phyloP scores from a whole-genome alignment of 2,113 vertebrate genomes.

The Blennius ocellaris region DNA sequence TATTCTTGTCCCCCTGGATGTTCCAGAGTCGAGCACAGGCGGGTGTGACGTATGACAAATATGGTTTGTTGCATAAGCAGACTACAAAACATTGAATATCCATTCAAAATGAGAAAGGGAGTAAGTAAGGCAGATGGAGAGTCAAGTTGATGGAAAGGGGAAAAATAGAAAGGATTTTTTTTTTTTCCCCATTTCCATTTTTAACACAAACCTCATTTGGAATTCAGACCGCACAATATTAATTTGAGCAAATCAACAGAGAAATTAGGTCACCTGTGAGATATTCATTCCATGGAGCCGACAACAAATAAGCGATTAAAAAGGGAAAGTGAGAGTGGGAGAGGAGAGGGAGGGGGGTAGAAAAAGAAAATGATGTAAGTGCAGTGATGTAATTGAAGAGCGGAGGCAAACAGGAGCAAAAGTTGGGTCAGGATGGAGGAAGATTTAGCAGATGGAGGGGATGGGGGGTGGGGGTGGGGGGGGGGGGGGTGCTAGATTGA shows the following conservation, averaged over 20 bases:
- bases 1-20: not conserved
- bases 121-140: conserved; percentile 1
- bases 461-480: not conserved
- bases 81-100: conserved; percentile 43
- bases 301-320: conserved; percentile 73
- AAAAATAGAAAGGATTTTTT: not conserved
- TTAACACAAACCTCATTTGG: conserved; percentile 71
- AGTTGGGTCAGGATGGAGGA: conserved; percentile 12
- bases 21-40: conserved; percentile 42
- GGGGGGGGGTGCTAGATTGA: conserved; percentile 12
- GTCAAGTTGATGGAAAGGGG: not conserved
- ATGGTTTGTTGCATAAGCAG: conserved; percentile 25
- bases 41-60: conserved; percentile 56
- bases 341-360: conserved; percentile 27
- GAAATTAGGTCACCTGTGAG: conserved; percentile 74
- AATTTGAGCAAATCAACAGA: conserved; percentile 71
- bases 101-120: conserved; percentile 1
- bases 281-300: conserved; percentile 58
- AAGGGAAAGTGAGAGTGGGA: conserved; percentile 21
- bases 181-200: conserved; percentile 60
- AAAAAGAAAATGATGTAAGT: conserved; percentile 30
- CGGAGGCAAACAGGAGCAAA: not conserved
- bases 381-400: conserved; percentile 7
- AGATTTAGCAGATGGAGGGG: not conserved
- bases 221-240: conserved; percentile 68